A percentile compares a stretch with the other conserved stretches of the same genome.
Conservation (phyloP, 2,797 vertebrate genomes). For the Gymnothorax javanicus region DNA sequence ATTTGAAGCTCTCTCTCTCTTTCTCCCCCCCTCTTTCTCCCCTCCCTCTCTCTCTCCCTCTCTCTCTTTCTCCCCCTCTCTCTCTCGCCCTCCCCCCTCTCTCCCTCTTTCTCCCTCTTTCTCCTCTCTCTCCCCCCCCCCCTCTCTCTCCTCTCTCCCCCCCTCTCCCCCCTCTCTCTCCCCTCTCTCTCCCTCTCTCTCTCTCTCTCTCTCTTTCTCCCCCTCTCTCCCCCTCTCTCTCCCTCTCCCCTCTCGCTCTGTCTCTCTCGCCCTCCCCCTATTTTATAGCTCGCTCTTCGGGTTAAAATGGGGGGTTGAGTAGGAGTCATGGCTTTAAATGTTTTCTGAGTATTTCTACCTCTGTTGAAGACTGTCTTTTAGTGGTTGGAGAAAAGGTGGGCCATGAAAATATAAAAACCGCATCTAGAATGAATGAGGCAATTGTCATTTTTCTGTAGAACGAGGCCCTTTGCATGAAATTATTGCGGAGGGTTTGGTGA, state of each 20-base stretch:
- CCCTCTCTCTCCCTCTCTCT: background rate
- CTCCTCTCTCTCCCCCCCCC: background rate
- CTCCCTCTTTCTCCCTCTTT: background rate
- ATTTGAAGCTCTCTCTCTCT: background rate
- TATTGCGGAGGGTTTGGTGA: too few species aligned
- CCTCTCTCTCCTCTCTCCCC: constrained; percentile 3
- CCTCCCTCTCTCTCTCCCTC: background rate
- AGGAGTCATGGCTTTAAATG: too few species aligned
- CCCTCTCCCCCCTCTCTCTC: background rate
- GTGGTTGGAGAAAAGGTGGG: too few species aligned
- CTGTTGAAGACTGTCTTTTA: too few species aligned
- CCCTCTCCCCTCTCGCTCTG: background rate
- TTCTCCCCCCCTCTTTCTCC: background rate
- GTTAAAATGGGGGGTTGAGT: too few species aligned
- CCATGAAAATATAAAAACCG: too few species aligned
- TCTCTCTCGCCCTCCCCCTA: background rate
- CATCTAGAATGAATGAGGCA: too few species aligned
- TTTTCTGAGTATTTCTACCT: too few species aligned
- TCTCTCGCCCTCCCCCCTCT: background rate
- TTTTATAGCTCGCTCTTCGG: too few species aligned
- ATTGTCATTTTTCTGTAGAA: too few species aligned
- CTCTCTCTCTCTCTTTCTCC: constrained; percentile 4
- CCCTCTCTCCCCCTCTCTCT: background rate
- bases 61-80: constrained; percentile 4
- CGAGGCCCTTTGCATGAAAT: too few species aligned